Evolutionary conservation across 2,888 invertebrate genomes (phyloP).

Genomic region (Pyrrhia umbra): DNA sequence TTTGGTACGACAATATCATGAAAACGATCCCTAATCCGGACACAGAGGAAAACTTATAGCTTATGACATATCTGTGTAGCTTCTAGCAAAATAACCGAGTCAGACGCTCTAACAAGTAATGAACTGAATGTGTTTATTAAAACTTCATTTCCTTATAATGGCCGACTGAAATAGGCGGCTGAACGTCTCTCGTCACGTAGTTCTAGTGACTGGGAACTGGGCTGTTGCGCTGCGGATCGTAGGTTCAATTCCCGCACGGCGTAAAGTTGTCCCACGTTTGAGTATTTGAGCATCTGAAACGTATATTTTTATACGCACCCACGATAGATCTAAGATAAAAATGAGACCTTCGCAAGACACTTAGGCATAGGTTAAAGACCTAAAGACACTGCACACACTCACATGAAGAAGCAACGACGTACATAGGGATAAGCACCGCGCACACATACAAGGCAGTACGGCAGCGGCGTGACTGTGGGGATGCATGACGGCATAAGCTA

Average conservation of each 20-base stretch:
- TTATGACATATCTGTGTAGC: conserved; percentile 36
- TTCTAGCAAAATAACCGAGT: conserved; percentile 25
- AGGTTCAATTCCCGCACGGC: background rate
- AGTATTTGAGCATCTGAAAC: no score
- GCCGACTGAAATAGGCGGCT: background rate
- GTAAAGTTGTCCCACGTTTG: background rate
- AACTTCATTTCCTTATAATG: conserved; percentile 19
- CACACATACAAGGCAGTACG: no score
- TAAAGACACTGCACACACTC: no score
- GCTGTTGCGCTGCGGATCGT: background rate
- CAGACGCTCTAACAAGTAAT: background rate
- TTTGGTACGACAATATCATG: conserved; percentile 16
- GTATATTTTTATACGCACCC: no score
- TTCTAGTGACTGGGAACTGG: background rate
- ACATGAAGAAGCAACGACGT: no score
- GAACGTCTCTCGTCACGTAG: background rate
- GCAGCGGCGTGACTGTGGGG: no score
- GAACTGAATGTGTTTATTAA: conserved; percentile 10
- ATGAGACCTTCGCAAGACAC: no score
- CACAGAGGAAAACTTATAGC: conserved; percentile 31
- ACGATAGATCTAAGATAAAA: no score
- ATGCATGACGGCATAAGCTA: no score
- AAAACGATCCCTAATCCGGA: conserved; percentile 41
- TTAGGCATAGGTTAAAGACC: no score
- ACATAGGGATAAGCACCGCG: no score